Base-by-base conservation (phyloP, 2,113 vertebrate genomes). In the Cavia porcellus region DNA sequence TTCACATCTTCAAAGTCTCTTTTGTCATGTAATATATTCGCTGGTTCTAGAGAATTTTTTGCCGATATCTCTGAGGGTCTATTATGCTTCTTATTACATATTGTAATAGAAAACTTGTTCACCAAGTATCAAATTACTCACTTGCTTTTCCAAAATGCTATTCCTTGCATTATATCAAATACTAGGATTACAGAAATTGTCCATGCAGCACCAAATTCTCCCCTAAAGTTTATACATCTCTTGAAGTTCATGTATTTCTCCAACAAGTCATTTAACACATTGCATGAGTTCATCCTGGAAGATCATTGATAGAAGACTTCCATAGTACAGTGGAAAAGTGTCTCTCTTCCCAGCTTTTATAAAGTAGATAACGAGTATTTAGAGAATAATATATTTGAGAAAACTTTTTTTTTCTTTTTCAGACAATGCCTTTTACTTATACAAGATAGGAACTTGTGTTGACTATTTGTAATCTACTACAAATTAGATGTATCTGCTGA, bases 221-320 rank as follows among this genome's bases (percentile, higher is more conserved):
- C 59, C 8, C 38, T 74, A 59, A 84, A 82, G 3, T 11, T n/a
- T 3, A 42, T 62, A 4, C 70, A 61, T 90, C 17, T 89, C n/a
- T 10, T n/a, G 28, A 93, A 81, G 17, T 28, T 95, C 35, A 42
- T 35, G 61, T 52, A 92, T 68, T 93, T 89, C 32, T 95, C 93
- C 62, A 95, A 89, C 6, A 93, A 90, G 30, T 38, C 22, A 89
- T 42, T 91, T 93, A 92, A 70, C 2, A 77, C 25, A 22, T 93
- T 88, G 22, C 88, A 5, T 94, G 22, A 79, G 3, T 92, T 94
- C 70, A 79, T 86, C 66, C 45, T 79, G 17, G 38, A 95, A 45
- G 14, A 79, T 86, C 80, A 92, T 6, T 59, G 38, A 89, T 42
- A 52, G 28, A 97, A 68, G 19, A 84, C 38, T 72, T 81, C 61